Percentiles rank a stretch among this genome's conserved stretches.
phyloP scores from a whole-genome alignment of 2,797 vertebrate species.

The Malurus leucopterus region DNA sequence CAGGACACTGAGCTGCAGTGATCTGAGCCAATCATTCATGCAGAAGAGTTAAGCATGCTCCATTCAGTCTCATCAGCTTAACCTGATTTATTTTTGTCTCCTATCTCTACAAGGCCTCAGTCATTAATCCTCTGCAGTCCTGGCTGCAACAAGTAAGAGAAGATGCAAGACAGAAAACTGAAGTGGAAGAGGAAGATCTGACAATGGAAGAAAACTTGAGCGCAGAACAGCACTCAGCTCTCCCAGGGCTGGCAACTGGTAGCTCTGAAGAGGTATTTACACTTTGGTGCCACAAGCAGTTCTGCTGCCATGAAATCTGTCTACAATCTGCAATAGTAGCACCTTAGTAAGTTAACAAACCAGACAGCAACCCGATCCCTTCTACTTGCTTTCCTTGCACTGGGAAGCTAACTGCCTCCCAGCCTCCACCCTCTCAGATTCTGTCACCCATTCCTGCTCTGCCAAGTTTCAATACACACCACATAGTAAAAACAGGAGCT shows the following conservation, averaged over 20 bases:
- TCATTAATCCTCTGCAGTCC: not conserved
- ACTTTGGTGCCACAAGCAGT: not conserved
- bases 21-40: not conserved
- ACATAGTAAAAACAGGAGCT: not conserved
- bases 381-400: too few species aligned
- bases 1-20: not conserved
- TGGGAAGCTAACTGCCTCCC: not conserved
- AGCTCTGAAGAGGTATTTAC: not conserved
- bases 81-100: not conserved
- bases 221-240: rapidly evolving
- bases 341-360: not conserved
- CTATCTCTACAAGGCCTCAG: not conserved
- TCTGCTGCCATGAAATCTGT: not conserved
- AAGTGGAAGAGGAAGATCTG: not conserved
- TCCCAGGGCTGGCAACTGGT: too few species aligned
- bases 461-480: not conserved
- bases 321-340: not conserved
- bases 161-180: not conserved
- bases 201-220: not conserved
- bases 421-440: not conserved
- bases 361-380: not conserved
- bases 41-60: not conserved
- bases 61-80: not conserved
- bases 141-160: not conserved
- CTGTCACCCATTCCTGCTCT: not conserved